These are phyloP conservation scores for Ctenomys sociabilis DNA, from an alignment of 2,113 vertebrate species.

Conservation along the genomic window DNA sequence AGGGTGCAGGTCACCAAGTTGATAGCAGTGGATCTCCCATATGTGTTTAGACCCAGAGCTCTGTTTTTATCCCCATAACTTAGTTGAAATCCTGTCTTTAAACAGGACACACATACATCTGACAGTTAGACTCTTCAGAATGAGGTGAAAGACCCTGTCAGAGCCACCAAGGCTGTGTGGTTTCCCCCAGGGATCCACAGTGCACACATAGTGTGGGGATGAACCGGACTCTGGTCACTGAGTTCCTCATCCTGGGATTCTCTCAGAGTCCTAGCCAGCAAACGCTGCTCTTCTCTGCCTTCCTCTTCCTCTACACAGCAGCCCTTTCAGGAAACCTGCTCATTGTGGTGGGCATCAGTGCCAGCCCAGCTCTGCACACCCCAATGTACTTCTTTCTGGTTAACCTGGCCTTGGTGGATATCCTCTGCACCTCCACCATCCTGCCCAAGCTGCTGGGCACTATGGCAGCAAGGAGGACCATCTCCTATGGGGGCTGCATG, in stretches of 20 bases:
- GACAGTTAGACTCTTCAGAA: neutral
- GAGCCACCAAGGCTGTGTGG: neutral
- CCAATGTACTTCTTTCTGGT: conserved; percentile 62
- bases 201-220: neutral
- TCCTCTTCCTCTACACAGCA: conserved; percentile 44
- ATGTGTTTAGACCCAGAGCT: neutral
- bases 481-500: conserved; percentile 31
- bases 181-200: too few relatives aligned
- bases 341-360: neutral
- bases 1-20: neutral
- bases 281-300: neutral
- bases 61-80: neutral
- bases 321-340: conserved; percentile 63
- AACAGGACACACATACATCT: neutral
- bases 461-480: neutral
- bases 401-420: conserved; percentile 58
- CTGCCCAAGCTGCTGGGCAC: conserved; percentile 60
- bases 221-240: conserved; percentile 40
- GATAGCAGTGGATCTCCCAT: neutral
- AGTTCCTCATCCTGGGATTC: conserved; percentile 65
- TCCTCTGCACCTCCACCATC: conserved; percentile 53
- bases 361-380: conserved; percentile 53
- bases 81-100: neutral
- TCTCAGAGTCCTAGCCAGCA: neutral
- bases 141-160: neutral